Evolutionary conservation across 2,113 vertebrate species (phyloP).

Genomic region (Lycaon pictus): DNA sequence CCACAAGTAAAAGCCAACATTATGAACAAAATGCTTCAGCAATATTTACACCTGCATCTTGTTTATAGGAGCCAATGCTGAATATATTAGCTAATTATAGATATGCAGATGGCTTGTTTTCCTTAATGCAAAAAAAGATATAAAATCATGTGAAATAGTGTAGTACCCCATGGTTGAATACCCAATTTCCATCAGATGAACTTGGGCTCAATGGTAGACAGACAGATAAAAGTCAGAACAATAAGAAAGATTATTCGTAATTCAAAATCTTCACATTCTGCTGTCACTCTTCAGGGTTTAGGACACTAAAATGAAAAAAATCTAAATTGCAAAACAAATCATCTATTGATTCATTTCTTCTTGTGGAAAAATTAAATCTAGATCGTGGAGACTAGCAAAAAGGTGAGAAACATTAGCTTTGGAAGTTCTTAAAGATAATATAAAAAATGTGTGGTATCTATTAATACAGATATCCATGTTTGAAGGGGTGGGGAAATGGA

Average conservation of each 20-base stretch:
- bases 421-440: not conserved
- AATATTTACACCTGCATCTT: slow-evolving; percentile 71
- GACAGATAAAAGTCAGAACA: slow-evolving; percentile 52
- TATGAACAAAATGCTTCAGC: not conserved
- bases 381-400: slow-evolving; percentile 23
- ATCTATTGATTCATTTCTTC: slow-evolving; percentile 69
- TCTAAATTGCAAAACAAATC: slow-evolving; percentile 69
- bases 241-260: slow-evolving; percentile 58
- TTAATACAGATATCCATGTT: not conserved
- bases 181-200: slow-evolving; percentile 55
- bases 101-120: slow-evolving; percentile 70
- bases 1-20: not conserved
- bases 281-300: slow-evolving; percentile 47
- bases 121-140: slow-evolving; percentile 60
- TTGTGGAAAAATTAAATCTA: slow-evolving; percentile 55
- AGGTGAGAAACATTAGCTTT: not conserved
- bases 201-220: slow-evolving; percentile 57
- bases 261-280: slow-evolving; percentile 44
- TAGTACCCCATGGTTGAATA: not conserved
- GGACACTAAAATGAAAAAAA: slow-evolving; percentile 63
- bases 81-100: slow-evolving; percentile 80
- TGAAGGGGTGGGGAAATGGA: not conserved
- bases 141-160: slow-evolving; percentile 29
- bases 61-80: slow-evolving; percentile 62
- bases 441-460: not conserved